These are phyloP conservation scores for Saxidomus purpurata DNA, from an alignment of 1,140 invertebrate genomes.

Conservation along the genomic window DNA sequence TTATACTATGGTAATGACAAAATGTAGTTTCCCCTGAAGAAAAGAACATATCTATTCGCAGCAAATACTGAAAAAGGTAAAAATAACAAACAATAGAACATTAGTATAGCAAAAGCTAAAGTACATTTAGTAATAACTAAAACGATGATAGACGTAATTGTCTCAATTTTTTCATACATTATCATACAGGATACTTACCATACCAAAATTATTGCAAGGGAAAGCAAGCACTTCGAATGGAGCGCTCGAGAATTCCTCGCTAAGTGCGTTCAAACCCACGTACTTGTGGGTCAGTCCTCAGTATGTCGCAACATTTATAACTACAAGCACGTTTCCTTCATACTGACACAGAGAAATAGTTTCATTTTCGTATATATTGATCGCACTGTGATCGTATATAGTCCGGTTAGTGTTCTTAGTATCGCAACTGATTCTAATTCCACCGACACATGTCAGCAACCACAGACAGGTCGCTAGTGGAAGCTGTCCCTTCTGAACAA, in stretches of 20 bases:
- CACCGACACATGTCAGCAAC: neutral
- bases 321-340: conserved; percentile 84
- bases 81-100: no score
- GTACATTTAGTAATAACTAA: no score
- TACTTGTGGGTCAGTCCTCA: conserved; percentile 84
- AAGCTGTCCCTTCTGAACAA: neutral
- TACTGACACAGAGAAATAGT: conserved; percentile 83
- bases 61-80: no score
- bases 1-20: no score
- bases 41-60: no score
- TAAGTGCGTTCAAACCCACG: conserved; percentile 85
- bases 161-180: no score
- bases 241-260: conserved; percentile 76
- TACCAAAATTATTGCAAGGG: conserved; percentile 88
- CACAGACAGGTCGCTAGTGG: neutral
- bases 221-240: conserved; percentile 87
- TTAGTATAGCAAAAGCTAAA: no score
- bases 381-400: conserved; percentile 76
- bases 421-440: neutral
- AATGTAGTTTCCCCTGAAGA: no score
- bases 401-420: conserved; percentile 25
- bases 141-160: no score
- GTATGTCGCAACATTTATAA: conserved; percentile 88
- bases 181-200: conserved; percentile 84
- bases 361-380: conserved; percentile 73